Conservation (phyloP, 2,888 invertebrate genomes). For the Erebia palarica region DNA sequence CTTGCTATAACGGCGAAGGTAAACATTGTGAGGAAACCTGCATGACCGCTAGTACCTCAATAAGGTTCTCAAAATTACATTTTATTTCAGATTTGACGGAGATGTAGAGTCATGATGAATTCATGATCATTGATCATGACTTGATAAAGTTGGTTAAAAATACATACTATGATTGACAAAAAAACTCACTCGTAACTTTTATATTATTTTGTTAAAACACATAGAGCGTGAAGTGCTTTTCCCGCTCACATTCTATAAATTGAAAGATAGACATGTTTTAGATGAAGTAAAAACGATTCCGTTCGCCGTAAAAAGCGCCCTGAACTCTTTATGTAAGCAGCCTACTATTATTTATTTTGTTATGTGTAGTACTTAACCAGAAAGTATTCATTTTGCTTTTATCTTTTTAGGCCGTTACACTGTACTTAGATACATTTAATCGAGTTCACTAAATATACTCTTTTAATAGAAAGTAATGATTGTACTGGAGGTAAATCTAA, state of each 20-base stretch:
- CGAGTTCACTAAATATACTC: too few relatives aligned
- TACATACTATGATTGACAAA: neutral
- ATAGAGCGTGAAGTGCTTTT: slow-evolving; percentile 3
- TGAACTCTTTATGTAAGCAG: neutral
- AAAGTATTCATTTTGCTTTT: neutral
- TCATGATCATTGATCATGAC: too few relatives aligned
- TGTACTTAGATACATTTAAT: too few relatives aligned
- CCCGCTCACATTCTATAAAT: neutral
- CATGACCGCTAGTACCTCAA: too few relatives aligned
- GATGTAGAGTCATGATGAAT: too few relatives aligned
- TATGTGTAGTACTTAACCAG: neutral
- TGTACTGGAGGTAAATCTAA: too few relatives aligned
- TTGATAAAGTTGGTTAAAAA: neutral
- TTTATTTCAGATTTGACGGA: too few relatives aligned
- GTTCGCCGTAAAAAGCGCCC: neutral
- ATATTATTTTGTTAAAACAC: neutral
- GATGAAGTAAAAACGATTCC: neutral
- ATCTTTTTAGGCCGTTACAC: neutral
- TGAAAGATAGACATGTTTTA: neutral
- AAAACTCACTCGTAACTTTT: neutral
- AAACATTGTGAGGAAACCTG: too few relatives aligned
- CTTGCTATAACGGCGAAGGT: too few relatives aligned
- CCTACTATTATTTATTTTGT: neutral
- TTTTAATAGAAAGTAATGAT: too few relatives aligned
- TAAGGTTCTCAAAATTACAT: too few relatives aligned